Conservation (phyloP, 2,797 vertebrate genomes). For the Rhinichthys osculus region DNA sequence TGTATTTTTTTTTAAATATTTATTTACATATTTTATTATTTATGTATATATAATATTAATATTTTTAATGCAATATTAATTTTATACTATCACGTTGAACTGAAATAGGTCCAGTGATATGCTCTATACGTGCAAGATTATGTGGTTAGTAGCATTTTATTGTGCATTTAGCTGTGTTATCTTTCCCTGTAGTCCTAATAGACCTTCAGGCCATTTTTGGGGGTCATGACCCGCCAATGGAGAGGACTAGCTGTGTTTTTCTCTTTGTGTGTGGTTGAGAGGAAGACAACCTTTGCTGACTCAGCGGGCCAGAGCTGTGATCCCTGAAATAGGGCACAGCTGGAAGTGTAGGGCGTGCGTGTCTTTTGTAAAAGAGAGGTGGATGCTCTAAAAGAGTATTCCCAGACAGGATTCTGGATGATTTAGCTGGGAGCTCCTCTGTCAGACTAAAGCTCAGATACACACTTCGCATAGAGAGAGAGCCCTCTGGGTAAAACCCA, state of each 20-base stretch:
- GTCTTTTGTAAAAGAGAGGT: slow-evolving; percentile 27
- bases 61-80: not conserved
- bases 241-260: slow-evolving; percentile 37
- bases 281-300: slow-evolving; percentile 51
- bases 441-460: slow-evolving; percentile 20
- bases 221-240: slow-evolving; percentile 9
- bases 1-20: not conserved
- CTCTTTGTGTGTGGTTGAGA: slow-evolving; percentile 22
- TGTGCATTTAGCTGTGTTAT: not conserved
- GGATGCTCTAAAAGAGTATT: slow-evolving; percentile 8
- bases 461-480: not conserved
- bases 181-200: not conserved
- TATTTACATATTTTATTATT: not conserved
- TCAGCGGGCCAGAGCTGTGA: slow-evolving; percentile 41
- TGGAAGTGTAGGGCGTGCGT: slow-evolving; percentile 44
- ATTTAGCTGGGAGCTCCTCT: slow-evolving; percentile 25
- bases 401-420: slow-evolving; percentile 19
- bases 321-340: slow-evolving; percentile 58
- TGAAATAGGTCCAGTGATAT: not conserved
- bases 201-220: not conserved
- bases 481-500: not conserved
- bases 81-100: not conserved
- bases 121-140: not conserved
- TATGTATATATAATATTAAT: not conserved
- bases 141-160: not conserved